Percentiles rank a stretch among this genome's conserved stretches.
Evolutionary conservation across 2,888 invertebrate species (phyloP).

Genomic region (Torymus texanus): DNA sequence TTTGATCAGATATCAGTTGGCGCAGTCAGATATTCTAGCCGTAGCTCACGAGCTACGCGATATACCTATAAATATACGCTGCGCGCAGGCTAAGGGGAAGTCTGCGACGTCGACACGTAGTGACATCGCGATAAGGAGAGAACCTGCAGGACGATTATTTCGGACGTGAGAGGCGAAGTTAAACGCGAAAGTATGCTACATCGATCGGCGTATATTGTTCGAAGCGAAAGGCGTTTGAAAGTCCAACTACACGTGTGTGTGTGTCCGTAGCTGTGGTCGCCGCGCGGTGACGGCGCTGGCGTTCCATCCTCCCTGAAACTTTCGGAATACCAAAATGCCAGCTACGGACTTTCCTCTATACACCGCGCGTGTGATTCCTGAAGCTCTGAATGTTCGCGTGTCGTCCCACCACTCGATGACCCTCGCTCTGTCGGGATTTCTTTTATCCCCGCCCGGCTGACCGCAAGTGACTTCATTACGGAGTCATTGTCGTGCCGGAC

Average conservation of each 20-base stretch:
- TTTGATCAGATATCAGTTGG: background rate
- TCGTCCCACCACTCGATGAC: too few relatives aligned
- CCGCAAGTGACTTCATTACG: too few relatives aligned
- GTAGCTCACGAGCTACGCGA: background rate
- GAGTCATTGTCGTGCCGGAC: too few relatives aligned
- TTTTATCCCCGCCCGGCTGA: background rate
- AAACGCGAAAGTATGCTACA: background rate
- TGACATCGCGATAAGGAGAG: constrained; percentile 13
- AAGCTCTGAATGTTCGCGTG: background rate
- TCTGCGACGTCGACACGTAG: background rate
- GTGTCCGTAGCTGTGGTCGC: background rate
- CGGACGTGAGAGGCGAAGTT: constrained; percentile 2
- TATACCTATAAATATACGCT: too few relatives aligned
- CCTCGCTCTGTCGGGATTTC: too few relatives aligned
- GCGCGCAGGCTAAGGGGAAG: too few relatives aligned
- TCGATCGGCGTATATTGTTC: constrained; percentile 13
- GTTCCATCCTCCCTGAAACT: constrained; percentile 32
- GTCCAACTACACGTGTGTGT: constrained; percentile 25
- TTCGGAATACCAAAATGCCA: constrained; percentile 32
- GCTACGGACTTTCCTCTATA: constrained; percentile 1
- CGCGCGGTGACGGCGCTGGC: background rate
- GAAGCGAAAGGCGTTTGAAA: constrained; percentile 24
- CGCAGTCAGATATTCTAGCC: background rate
- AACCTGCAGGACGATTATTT: constrained; percentile 7
- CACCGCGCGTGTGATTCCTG: background rate